Conservation (phyloP, 1,140 invertebrate genomes). For the Hyles vespertilio region DNA sequence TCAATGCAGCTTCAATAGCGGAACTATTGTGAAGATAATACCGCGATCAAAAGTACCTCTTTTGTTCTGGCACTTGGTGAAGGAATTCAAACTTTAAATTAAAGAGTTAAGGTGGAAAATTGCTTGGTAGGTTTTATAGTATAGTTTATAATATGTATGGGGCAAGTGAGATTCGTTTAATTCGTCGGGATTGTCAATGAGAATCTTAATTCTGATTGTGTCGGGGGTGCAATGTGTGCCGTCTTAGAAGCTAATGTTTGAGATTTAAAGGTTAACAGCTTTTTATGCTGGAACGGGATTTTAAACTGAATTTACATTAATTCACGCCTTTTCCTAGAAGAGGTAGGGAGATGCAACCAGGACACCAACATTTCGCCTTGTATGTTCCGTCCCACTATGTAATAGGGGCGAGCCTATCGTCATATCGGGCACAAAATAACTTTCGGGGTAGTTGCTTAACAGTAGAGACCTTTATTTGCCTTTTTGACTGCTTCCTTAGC, state of each 20-base stretch:
- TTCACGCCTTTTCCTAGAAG: too few species aligned
- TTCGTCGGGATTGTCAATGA: conserved; percentile 65
- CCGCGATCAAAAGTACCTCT: conserved; percentile 64
- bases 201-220: conserved; percentile 67
- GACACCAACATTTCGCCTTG: too few species aligned
- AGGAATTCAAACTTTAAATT: conserved; percentile 30
- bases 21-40: conserved; percentile 71
- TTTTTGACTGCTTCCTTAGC: not conserved
- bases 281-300: too few species aligned
- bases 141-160: conserved; percentile 44
- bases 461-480: not conserved
- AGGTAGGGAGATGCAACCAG: too few species aligned
- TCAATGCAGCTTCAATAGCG: conserved; percentile 63
- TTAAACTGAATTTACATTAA: too few species aligned
- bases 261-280: not conserved
- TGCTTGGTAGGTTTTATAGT: conserved; percentile 12
- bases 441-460: conserved; percentile 1
- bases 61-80: conserved; percentile 40
- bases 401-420: too few species aligned
- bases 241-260: not conserved
- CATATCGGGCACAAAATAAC: too few species aligned
- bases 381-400: too few species aligned
- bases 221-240: conserved; percentile 30
- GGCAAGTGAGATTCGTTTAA: conserved; percentile 72
- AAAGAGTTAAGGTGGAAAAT: conserved; percentile 24